Evolutionary conservation across 2,113 vertebrate genomes (phyloP), one percentile per base, ranked within the genome.

Genomic region (Caracal caracal): DNA sequence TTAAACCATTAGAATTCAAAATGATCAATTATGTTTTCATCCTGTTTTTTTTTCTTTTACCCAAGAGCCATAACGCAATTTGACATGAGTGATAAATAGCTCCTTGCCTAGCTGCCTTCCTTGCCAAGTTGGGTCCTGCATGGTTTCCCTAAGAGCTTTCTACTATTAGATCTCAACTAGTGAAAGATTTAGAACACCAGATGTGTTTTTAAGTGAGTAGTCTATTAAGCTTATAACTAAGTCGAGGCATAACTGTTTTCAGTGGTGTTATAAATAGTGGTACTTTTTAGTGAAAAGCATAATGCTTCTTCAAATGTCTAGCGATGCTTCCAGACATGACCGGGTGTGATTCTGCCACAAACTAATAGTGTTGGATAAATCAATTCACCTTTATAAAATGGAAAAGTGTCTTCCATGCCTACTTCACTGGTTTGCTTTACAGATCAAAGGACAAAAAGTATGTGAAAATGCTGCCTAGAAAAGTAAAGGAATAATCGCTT

Each of bases 1-100:
- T 47, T 96, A 68, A 85, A 76, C 15, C 1, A 93, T 85, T 73
- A 91, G 92, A 65, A 91, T 37, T 86, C 11, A 96, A 93, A 92
- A 93, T 33, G 49, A 78, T 49, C 47, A 28, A 43, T 16, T 33
- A 66, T 10, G 4, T 80, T 73, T 88, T 56, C 24, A 56, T 90
- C 40, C 65, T 71, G 26, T 33, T 75, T 16, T 61, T 53, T 76
- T 59, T 40, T 30, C 47, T 12, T 73, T 92, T 79, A 81, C 37
- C 1, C 26, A 35, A 88, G 71, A 73, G 84, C 80, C 87, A 65
- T 68, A 92, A 16, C 35, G 3, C n/a, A 85, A 59, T 15, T 65
- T 73, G 51, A 49, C 26, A 75, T 30, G 71, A 49, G 43, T 43
- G 43, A 86, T 26, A 79, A 40, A 59, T 17, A 61, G 12, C 6